Evolutionary conservation across 2,888 invertebrate species (phyloP).

Genomic region (Cyaniris semiargus): DNA sequence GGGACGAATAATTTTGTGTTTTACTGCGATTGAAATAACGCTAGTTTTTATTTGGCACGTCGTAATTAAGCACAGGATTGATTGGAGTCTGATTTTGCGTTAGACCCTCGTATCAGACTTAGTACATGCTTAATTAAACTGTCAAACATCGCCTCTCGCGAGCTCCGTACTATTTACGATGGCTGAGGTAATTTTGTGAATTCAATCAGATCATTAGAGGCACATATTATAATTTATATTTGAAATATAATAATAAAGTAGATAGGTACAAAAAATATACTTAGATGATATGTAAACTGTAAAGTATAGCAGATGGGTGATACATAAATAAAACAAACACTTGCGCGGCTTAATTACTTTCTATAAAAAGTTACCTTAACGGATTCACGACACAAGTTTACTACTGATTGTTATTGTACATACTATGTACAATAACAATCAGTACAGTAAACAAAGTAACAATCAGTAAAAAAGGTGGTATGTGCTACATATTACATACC

Average conservation of each 20-base stretch:
- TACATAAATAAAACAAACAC: too few species aligned
- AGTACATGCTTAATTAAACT: conserved; percentile 59
- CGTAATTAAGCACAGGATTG: conserved; percentile 46
- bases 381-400: too few species aligned
- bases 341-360: too few species aligned
- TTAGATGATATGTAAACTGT: too few species aligned
- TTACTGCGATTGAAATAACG: conserved; percentile 27
- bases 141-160: conserved; percentile 50
- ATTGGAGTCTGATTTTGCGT: conserved; percentile 52
- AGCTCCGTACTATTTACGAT: conserved; percentile 45
- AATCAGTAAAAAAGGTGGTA: too few species aligned
- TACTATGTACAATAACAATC: too few species aligned
- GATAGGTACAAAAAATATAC: too few species aligned
- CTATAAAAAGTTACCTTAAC: too few species aligned
- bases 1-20: conserved; percentile 24
- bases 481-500: too few species aligned
- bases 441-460: too few species aligned
- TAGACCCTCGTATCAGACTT: conserved; percentile 51
- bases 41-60: conserved; percentile 33
- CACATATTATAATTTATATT: conserved; percentile 8
- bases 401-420: too few species aligned
- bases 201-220: conserved; percentile 17
- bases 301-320: too few species aligned
- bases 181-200: conserved; percentile 42
- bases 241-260: background rate